Evolutionary conservation across 2,113 vertebrate species (phyloP), one percentile per base, ranked within the genome.

Genomic region (Caretta caretta): DNA sequence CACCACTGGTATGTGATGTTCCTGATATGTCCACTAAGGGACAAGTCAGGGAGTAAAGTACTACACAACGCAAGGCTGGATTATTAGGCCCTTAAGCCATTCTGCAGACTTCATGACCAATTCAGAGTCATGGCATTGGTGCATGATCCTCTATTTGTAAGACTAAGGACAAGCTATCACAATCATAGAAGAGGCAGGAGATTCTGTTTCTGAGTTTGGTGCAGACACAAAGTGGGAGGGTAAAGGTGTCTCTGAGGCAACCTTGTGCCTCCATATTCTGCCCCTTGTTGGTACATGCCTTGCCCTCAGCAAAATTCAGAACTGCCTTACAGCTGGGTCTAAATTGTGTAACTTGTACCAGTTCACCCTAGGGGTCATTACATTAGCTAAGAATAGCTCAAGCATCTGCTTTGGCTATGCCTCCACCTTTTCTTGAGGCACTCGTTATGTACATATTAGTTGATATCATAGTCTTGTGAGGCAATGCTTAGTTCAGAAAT

Each of bases 401-500:
- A 31, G 57, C 57, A 62, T 31, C 27, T 62, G 57, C 27, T 62
- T 62, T 62, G 12, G 57, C 57, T 62, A 62, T 62, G 57, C 27
- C 27, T 62, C 16, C 20, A 76, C 0, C 1, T 9, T 27, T 51
- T 78, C 81, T 88, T 87, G 62, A 65, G 31, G 84, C 13, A 3
- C 14, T 48, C n/a, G 3, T 20, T 53, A 46, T 29, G 24, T 29
- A 82, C 54, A 90, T 29, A 9, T 81, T 79, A 89, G 82, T 1
- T 2, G 62, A 89, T n/a, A 24, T 72, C 29, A 42, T 0, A 0
- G 17, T 84, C 6, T 35, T 25, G 27, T 11, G 3, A 85, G 29
- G 53, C 27, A 76, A 83, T 75, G 3, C 8, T 49, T 56, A 9
- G 2, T 35, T 80, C 16, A 89, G 84, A 85, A 86, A 50, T 4